phyloP scores from a whole-genome alignment of 2,888 invertebrate genomes.

The Daptonema setosum region DNA sequence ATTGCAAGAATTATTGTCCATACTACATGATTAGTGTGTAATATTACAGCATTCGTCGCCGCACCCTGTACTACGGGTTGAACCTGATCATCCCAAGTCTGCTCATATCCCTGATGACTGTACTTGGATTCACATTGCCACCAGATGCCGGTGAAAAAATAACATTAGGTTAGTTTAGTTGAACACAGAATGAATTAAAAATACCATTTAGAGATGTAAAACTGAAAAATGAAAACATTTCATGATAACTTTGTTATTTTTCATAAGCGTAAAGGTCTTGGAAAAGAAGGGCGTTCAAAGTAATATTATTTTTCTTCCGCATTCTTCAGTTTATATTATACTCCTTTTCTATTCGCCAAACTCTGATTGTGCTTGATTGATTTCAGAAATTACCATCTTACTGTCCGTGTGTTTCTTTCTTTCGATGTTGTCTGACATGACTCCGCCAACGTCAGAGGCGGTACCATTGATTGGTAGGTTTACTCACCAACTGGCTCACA shows the following conservation, averaged over 20 bases:
- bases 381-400: slow-evolving; percentile 26
- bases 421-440: slow-evolving; percentile 88
- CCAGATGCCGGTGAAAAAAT: slow-evolving; percentile 97
- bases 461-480: slow-evolving; percentile 79
- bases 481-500: background rate
- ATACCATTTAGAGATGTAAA: too few relatives aligned
- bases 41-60: slow-evolving; percentile 80
- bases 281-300: too few relatives aligned
- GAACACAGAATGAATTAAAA: too few relatives aligned
- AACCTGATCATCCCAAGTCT: slow-evolving; percentile 97
- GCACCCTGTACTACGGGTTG: slow-evolving; percentile 96
- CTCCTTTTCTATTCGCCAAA: too few relatives aligned
- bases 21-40: too few relatives aligned
- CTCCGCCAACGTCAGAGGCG: slow-evolving; percentile 95
- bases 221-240: too few relatives aligned
- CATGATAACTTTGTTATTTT: too few relatives aligned
- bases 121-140: slow-evolving; percentile 88
- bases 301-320: too few relatives aligned
- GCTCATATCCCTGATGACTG: slow-evolving; percentile 91
- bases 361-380: too few relatives aligned
- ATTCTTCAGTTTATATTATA: too few relatives aligned
- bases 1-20: too few relatives aligned
- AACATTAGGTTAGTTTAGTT: slow-evolving; percentile 53
- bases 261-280: too few relatives aligned
- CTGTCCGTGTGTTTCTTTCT: slow-evolving; percentile 93